Conservation (phyloP, 37 sponge, comb jelly and placozoan genomes). For the Crambe crambe region DNA sequence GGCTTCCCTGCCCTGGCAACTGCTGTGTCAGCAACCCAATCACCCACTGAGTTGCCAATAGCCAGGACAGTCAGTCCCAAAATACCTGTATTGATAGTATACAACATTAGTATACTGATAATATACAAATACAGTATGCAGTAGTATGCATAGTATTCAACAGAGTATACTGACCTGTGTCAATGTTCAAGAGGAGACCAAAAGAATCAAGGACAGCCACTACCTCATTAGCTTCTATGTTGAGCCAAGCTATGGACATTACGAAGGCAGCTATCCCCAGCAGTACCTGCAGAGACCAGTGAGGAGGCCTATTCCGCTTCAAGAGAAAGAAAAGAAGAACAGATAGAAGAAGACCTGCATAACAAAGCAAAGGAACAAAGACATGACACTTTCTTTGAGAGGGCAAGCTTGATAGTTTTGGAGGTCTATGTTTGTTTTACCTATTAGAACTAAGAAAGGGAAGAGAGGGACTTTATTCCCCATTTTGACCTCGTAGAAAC, state of each 20-base stretch:
- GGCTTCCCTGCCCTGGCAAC: conserved; percentile 86
- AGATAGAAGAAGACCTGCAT: conserved; percentile 41
- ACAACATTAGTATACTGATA: background rate
- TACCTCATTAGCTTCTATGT: conserved; percentile 83
- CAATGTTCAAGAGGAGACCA: conserved; percentile 70
- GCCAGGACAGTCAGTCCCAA: conserved; percentile 90
- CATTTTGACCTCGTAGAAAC: conserved; percentile 46
- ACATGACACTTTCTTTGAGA: background rate
- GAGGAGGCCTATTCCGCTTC: conserved; percentile 6
- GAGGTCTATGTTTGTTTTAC: conserved; percentile 27
- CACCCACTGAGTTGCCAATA: conserved; percentile 91
- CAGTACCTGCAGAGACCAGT: conserved; percentile 64
- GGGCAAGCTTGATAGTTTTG: background rate
- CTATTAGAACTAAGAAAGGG: conserved; percentile 63
- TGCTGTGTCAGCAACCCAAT: conserved; percentile 91
- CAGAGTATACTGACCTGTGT: conserved; percentile 65
- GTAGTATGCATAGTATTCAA: background rate
- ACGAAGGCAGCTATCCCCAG: conserved; percentile 67
- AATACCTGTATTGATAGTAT: conserved; percentile 55
- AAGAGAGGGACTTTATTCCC: conserved; percentile 54
- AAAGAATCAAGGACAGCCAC: conserved; percentile 75
- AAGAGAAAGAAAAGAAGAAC: conserved; percentile 17
- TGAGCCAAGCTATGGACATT: conserved; percentile 89
- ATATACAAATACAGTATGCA: background rate
- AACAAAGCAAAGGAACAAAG: background rate